These are phyloP conservation scores for Oryzias javanicus DNA, from an alignment of 2,113 vertebrate species.

Conservation along the genomic window DNA sequence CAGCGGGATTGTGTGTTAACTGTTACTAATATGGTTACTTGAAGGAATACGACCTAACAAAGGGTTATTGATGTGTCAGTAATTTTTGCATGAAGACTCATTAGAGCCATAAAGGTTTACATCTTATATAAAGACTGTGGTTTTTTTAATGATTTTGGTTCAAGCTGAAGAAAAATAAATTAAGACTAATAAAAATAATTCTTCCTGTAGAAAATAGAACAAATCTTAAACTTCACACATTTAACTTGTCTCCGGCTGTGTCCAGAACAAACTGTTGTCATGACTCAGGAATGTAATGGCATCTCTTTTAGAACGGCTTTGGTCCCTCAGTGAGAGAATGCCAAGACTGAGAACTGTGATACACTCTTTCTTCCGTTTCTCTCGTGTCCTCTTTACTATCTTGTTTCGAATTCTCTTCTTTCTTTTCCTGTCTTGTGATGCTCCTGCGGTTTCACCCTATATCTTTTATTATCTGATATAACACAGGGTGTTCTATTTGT, in stretches of 20 bases:
- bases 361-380: slow-evolving; percentile 15
- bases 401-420: not conserved
- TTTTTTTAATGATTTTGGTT: too few relatives aligned
- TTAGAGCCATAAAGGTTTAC: too few relatives aligned
- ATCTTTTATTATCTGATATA: slow-evolving; percentile 27
- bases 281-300: slow-evolving; percentile 63
- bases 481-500: slow-evolving; percentile 31
- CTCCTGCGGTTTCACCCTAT: slow-evolving; percentile 32
- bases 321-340: slow-evolving; percentile 37
- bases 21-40: too few relatives aligned
- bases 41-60: too few relatives aligned
- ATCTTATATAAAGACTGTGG: too few relatives aligned
- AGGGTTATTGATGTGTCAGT: too few relatives aligned
- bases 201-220: too few relatives aligned
- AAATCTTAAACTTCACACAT: not conserved
- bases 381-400: not conserved
- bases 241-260: slow-evolving; percentile 34
- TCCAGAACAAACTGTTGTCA: slow-evolving; percentile 57
- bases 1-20: too few relatives aligned
- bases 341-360: slow-evolving; percentile 21
- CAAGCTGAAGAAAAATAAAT: too few relatives aligned
- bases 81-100: too few relatives aligned
- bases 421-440: slow-evolving; percentile 19
- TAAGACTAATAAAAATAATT: too few relatives aligned
- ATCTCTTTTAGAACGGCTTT: slow-evolving; percentile 36